Conservation (phyloP, 2,888 invertebrate genomes). For the Balanococcus diminutus region DNA sequence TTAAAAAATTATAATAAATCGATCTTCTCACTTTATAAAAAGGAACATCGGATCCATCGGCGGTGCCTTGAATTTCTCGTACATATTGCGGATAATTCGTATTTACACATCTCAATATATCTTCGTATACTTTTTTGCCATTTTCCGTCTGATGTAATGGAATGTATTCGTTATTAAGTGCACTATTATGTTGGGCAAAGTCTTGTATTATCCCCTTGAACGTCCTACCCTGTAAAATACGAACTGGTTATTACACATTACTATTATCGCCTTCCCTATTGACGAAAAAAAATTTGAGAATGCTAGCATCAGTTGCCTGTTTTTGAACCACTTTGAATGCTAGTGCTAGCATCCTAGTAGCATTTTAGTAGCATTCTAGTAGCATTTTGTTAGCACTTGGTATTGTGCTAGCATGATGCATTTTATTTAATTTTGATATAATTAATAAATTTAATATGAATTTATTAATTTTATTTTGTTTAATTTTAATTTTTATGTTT, state of each 20-base stretch:
- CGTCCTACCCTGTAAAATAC: slow-evolving; percentile 72
- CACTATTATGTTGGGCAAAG: slow-evolving; percentile 68
- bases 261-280: neutral
- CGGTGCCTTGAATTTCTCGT: slow-evolving; percentile 81
- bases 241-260: neutral
- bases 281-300: too few species aligned
- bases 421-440: too few species aligned
- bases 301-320: too few species aligned
- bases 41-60: slow-evolving; percentile 82
- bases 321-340: too few species aligned
- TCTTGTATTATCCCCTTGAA: slow-evolving; percentile 76
- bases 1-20: neutral
- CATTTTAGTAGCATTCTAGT: too few species aligned
- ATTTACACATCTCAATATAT: slow-evolving; percentile 72
- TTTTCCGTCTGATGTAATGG: slow-evolving; percentile 73
- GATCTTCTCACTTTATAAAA: slow-evolving; percentile 62
- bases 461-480: too few species aligned
- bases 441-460: too few species aligned
- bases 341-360: too few species aligned
- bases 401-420: too few species aligned
- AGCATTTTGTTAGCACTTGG: too few species aligned
- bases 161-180: slow-evolving; percentile 71
- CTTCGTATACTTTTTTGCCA: slow-evolving; percentile 76
- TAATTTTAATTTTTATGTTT: too few species aligned
- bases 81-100: slow-evolving; percentile 80